These are phyloP conservation scores for Rhyacichthys aspro DNA, from an alignment of 2,797 vertebrate genomes.

Conservation along the genomic window DNA sequence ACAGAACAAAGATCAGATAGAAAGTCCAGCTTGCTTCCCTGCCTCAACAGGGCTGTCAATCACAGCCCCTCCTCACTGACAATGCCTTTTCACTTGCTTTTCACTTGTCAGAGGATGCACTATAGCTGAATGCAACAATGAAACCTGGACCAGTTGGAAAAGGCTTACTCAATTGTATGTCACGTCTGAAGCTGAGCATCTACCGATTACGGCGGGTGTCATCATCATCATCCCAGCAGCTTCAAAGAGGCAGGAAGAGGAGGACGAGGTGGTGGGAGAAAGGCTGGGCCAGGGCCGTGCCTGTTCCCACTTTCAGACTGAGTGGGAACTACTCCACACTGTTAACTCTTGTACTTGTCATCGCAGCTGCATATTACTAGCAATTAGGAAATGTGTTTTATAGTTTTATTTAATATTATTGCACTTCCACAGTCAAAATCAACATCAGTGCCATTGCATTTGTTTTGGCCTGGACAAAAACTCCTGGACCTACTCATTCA, in stretches of 20 bases:
- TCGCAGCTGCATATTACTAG: slow-evolving; percentile 52
- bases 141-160: slow-evolving; percentile 55
- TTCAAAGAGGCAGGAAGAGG: slow-evolving; percentile 42
- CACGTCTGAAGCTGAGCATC: slow-evolving; percentile 67
- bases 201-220: slow-evolving; percentile 75
- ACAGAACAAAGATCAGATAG: slow-evolving; percentile 54
- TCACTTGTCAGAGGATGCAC: slow-evolving; percentile 54
- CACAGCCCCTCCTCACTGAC: slow-evolving; percentile 55
- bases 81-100: slow-evolving; percentile 48
- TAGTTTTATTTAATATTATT: too few species aligned
- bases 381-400: too few species aligned
- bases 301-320: too few species aligned
- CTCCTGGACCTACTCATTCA: too few species aligned
- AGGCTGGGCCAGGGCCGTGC: slow-evolving; percentile 3
- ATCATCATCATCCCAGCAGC: slow-evolving; percentile 76
- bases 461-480: too few species aligned
- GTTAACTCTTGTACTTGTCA: slow-evolving; percentile 69
- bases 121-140: slow-evolving; percentile 47
- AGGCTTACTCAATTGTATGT: slow-evolving; percentile 62
- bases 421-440: too few species aligned
- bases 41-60: slow-evolving; percentile 64
- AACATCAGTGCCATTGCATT: too few species aligned
- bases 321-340: slow-evolving; percentile 63
- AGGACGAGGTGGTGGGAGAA: slow-evolving; percentile 10
- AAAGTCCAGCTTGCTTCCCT: slow-evolving; percentile 36